A percentile compares a stretch with the other conserved stretches of the same genome.
Conservation (phyloP, 2,888 invertebrate genomes). For the Pediacus dermestoides region DNA sequence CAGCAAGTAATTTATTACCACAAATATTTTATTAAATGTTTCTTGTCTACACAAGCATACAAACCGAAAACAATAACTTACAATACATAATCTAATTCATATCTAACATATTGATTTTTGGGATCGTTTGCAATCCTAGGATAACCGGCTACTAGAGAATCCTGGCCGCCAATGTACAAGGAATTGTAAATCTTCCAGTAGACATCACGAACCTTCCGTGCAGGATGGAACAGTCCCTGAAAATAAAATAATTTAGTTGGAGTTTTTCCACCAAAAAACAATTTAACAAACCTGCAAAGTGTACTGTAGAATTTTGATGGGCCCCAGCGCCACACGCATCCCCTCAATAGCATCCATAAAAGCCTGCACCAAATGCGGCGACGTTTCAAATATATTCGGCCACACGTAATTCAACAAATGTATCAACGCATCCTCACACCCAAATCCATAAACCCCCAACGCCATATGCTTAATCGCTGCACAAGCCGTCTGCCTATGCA, state of each 20-base stretch:
- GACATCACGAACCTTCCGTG: slow-evolving; percentile 97
- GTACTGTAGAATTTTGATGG: slow-evolving; percentile 94
- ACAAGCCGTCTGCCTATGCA: slow-evolving; percentile 98
- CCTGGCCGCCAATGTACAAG: slow-evolving; percentile 97
- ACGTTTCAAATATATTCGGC: slow-evolving; percentile 99
- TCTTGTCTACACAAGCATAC: not conserved
- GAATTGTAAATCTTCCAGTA: slow-evolving; percentile 99
- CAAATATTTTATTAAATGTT: too few species aligned
- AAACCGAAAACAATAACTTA: slow-evolving; percentile 50
- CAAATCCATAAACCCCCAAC: slow-evolving; percentile 96
- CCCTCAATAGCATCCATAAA: slow-evolving; percentile 99
- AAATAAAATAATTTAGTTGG: slow-evolving; percentile 48
- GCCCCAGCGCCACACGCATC: slow-evolving; percentile 92
- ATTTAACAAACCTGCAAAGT: slow-evolving; percentile 78
- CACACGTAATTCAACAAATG: slow-evolving; percentile 98
- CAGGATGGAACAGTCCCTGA: slow-evolving; percentile 97
- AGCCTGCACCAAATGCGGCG: slow-evolving; percentile 98
- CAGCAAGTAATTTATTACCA: too few species aligned
- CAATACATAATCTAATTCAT: slow-evolving; percentile 90
- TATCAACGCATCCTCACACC: slow-evolving; percentile 95
- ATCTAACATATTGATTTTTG: slow-evolving; percentile 87
- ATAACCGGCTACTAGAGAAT: slow-evolving; percentile 95
- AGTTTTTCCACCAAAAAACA: too few species aligned
- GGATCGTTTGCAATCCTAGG: slow-evolving; percentile 96
- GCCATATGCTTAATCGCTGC: slow-evolving; percentile 99